Percentiles rank a stretch among this genome's conserved stretches.
Evolutionary conservation across 2,113 vertebrate genomes (phyloP).

Genomic region (Hippoglossus stenolepis): DNA sequence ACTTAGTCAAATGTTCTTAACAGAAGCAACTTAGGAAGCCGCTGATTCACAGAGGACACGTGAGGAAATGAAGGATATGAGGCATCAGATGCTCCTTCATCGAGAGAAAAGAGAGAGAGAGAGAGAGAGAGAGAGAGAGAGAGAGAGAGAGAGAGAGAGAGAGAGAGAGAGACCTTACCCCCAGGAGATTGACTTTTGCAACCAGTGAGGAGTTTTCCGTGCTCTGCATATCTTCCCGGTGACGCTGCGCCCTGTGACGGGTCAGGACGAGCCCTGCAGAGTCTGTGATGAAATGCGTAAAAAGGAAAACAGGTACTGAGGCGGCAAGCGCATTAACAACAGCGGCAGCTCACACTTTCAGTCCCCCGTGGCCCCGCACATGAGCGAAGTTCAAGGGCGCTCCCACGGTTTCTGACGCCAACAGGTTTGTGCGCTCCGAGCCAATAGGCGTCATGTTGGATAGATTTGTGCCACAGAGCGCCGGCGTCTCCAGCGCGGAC

Average conservation of each 20-base stretch:
- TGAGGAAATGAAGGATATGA: too few species aligned
- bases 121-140: too few species aligned
- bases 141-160: too few species aligned
- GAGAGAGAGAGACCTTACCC: not conserved
- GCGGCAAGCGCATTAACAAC: conserved; percentile 12
- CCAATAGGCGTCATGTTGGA: conserved; percentile 58
- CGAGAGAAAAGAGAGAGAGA: too few species aligned
- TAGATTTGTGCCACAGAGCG: conserved; percentile 41
- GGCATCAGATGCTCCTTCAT: too few species aligned
- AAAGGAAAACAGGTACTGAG: conserved; percentile 10
- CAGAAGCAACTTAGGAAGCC: too few species aligned
- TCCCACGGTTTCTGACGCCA: conserved; percentile 29
- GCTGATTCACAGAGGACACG: too few species aligned
- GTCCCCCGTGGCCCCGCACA: not conserved
- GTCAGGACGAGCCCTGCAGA: not conserved
- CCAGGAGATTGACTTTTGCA: conserved; percentile 21
- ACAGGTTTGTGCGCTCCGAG: not conserved
- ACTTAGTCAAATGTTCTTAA: too few species aligned
- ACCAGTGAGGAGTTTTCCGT: conserved; percentile 19
- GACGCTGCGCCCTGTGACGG: conserved; percentile 18
- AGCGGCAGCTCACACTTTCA: not conserved
- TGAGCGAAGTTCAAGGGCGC: not conserved
- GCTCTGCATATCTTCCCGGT: conserved; percentile 38
- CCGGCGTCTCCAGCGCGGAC: conserved; percentile 43
- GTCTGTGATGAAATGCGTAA: conserved; percentile 24